phyloP scores from a whole-genome alignment of 2,113 vertebrate genomes.

The Coturnix japonica region DNA sequence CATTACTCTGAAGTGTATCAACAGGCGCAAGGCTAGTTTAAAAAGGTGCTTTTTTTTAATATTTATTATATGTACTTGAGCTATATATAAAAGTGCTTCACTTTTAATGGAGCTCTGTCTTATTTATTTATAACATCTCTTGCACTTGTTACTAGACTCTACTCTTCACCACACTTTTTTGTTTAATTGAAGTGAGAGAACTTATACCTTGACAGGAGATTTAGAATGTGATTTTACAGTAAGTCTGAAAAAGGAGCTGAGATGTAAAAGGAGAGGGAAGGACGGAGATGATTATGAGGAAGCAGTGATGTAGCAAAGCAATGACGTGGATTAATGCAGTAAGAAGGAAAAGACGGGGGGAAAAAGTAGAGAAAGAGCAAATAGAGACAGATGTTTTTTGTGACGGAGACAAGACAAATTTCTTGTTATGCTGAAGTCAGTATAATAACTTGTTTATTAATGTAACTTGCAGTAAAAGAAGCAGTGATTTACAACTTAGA shows the following conservation, averaged over 20 bases:
- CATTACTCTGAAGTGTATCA: not conserved
- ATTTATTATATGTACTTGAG: not conserved
- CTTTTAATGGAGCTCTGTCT: not conserved
- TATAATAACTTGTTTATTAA: not conserved
- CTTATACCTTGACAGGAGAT: not conserved
- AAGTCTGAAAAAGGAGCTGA: not conserved
- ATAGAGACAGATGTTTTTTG: not conserved
- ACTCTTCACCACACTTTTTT: not conserved
- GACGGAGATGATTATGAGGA: not conserved
- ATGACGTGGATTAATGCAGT: not conserved
- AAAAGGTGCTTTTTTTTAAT: not conserved
- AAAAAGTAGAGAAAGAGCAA: not conserved
- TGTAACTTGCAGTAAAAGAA: not conserved
- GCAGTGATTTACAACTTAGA: not conserved
- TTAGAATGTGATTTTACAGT: not conserved
- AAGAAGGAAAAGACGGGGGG: not conserved
- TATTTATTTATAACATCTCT: not conserved
- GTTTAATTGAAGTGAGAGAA: not conserved
- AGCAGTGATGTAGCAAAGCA: not conserved
- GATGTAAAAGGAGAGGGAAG: not conserved
- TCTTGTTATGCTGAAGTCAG: not conserved
- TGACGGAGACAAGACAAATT: not conserved
- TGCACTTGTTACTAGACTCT: not conserved
- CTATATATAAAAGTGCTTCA: constrained; percentile 15
- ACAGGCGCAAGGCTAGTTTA: constrained; percentile 18